Base-by-base conservation (phyloP, 2,888 invertebrate genomes). In the Nowickia ferox region DNA sequence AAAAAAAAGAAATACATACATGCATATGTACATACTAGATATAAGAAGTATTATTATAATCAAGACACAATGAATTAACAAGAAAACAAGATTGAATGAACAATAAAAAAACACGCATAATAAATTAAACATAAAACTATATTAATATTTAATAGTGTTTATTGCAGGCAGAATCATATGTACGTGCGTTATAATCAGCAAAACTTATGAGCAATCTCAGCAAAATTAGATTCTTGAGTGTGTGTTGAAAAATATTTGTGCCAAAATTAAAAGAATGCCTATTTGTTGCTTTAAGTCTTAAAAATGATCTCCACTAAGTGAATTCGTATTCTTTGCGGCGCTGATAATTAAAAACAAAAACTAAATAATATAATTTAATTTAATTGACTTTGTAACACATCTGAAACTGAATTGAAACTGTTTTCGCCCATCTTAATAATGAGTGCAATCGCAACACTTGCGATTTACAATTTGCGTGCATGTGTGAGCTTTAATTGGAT, bases 401-500 rank as follows among this genome's bases (percentile, higher is more conserved):
- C 55, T 30, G 30, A 11, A 55, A 80, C 40, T 38, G 68, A 42
- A 51, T 68, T 59, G 10, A 48, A 75, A 42, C 63, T 30, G 48
- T 51, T 48, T 66, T n/a, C 46, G 48, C 30, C 30, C 30, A 40
- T 51, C 19, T 68, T n/a, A 51, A 68, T 57, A 48, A 72, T 72
- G 38, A 57, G 13, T 75, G 11, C 22, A 57, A 40, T 65, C 4
- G 55, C 30, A 30, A 30, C 0, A 30, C 6, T 6, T 30, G 0
- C 30, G 30, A 30, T 30, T 30, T 40, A 71, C 17, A 1, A 44
- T 38, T 51, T 63, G 53, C 38, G 44, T 59, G 65, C 40, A 55
- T 80, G 72, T 69, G 22, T 71, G 48, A 76, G 55, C 51, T 71
- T 77, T 65, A 65, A 42, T 71, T 69, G 84, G 48, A 63, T 68